Evolutionary conservation across 2,888 invertebrate genomes (phyloP), one percentile per base, ranked within the genome.

Genomic region (Chesias legatella): DNA sequence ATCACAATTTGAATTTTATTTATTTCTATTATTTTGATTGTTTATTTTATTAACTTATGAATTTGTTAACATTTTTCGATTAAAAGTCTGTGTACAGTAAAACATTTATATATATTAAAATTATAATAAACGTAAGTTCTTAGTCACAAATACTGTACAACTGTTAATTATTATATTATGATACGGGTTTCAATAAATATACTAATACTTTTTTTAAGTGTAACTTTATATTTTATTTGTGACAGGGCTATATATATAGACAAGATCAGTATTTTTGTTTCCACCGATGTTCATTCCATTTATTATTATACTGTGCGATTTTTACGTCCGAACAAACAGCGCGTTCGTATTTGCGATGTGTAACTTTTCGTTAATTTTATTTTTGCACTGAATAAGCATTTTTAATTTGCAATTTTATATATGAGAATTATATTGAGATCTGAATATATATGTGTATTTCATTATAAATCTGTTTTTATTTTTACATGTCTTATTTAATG

Each of bases 331-430:
- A 33, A 35, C 20, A 47, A 45, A 33, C 32, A 48, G 46, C 51
- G 49, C 28, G 22, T 44, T 26, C 32, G 22, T 38, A 29, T n/a
- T n/a, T n/a, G n/a, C 13, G 38, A 33, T 43, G 31, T 35, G 27
- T 38, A 46, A 32, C 44, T 58, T 41, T 59, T 46, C 49, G 58
- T 48, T 50, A 41, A 40, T 51, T 49, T 39, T 53, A 52, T 43
- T 38, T 61, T 73, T 67, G 71, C 71, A 69, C 73, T 73, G 65
- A 63, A 55, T 63, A 72, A 71, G 82, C 84, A 84, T 78, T 69
- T 71, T 62, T 60, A 5, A 33, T 45, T 67, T 52, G 54, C 64
- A 60, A 51, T 53, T n/a, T 59, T 59, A 60, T 72, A 66, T 68
- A 64, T 67, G 56, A 53, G 63, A 67, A 63, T 61, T 41, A 56